phyloP scores from a whole-genome alignment of 2,888 invertebrate genomes.

The Heteromurus nitidus region DNA sequence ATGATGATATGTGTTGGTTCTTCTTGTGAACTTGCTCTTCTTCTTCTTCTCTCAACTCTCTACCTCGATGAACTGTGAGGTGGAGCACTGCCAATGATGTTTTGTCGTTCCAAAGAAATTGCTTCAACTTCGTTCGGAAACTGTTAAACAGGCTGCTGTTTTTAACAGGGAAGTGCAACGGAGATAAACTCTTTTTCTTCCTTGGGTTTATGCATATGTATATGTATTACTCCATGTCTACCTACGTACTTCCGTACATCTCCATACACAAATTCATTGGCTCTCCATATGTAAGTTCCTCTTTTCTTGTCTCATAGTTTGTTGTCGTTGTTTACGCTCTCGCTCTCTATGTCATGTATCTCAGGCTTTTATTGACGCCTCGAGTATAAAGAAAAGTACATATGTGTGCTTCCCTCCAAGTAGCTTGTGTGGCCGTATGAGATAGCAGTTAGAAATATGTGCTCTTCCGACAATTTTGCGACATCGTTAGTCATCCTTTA shows the following conservation, averaged over 20 bases:
- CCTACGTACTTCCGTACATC: no score
- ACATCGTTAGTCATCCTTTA: no score
- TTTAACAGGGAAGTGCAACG: background rate
- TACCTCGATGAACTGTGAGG: conserved; percentile 11
- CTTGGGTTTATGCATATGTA: background rate
- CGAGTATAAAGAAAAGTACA: no score
- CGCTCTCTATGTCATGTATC: conserved; percentile 9
- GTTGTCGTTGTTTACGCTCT: conserved; percentile 1
- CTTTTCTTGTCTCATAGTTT: no score
- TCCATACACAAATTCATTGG: no score
- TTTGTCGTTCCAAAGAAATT: background rate
- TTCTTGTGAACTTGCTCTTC: background rate
- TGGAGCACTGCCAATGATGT: conserved; percentile 46
- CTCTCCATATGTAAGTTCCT: no score
- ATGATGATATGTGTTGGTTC: conserved; percentile 34
- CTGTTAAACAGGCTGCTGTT: background rate
- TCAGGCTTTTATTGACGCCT: background rate
- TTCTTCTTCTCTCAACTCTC: no score
- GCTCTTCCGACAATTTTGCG: no score
- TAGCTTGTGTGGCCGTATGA: no score
- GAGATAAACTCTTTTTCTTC: background rate
- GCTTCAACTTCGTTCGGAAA: background rate
- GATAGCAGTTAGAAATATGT: no score
- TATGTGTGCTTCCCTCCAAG: no score
- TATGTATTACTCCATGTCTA: no score